A percentile compares a stretch with the other conserved stretches of the same genome.
Conservation (phyloP, 64 coral and sea anemone species). For the Trachythela sp. region DNA sequence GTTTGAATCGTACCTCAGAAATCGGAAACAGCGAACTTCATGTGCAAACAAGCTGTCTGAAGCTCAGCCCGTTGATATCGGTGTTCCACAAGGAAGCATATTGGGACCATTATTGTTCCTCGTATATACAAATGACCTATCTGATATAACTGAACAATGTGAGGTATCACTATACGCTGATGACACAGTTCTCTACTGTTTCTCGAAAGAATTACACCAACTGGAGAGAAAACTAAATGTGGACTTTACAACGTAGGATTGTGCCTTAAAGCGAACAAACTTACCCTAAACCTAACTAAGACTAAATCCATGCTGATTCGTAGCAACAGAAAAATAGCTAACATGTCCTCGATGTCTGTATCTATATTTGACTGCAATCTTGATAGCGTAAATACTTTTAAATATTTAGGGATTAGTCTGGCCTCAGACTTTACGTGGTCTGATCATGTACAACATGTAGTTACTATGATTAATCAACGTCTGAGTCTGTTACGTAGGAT, state of each 20-base stretch:
- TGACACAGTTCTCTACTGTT: constrained; percentile 35
- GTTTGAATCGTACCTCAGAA: no score
- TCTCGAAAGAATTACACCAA: constrained; percentile 12
- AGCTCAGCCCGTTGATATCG: background rate
- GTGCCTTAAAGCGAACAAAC: constrained; percentile 19
- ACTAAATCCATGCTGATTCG: constrained; percentile 31
- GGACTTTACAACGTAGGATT: constrained; percentile 29
- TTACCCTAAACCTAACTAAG: constrained; percentile 28
- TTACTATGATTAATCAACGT: no score
- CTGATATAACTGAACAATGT: constrained; percentile 14
- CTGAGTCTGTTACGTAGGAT: no score
- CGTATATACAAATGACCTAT: background rate
- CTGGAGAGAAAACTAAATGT: constrained; percentile 34
- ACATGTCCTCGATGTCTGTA: constrained; percentile 26
- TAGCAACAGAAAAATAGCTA: constrained; percentile 28
- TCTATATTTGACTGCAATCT: constrained; percentile 26
- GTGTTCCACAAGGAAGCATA: constrained; percentile 25
- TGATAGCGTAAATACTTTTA: constrained; percentile 10
- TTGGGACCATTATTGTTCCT: constrained; percentile 31
- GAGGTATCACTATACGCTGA: constrained; percentile 26
- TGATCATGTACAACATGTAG: no score
- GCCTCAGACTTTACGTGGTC: constrained; percentile 29
- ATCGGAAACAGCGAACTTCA: no score
- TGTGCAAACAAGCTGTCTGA: background rate
- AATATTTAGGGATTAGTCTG: background rate